Percentiles rank a stretch among this genome's conserved stretches.
Evolutionary conservation across 2,113 vertebrate species (phyloP).

Genomic region (Callionymus lyra): DNA sequence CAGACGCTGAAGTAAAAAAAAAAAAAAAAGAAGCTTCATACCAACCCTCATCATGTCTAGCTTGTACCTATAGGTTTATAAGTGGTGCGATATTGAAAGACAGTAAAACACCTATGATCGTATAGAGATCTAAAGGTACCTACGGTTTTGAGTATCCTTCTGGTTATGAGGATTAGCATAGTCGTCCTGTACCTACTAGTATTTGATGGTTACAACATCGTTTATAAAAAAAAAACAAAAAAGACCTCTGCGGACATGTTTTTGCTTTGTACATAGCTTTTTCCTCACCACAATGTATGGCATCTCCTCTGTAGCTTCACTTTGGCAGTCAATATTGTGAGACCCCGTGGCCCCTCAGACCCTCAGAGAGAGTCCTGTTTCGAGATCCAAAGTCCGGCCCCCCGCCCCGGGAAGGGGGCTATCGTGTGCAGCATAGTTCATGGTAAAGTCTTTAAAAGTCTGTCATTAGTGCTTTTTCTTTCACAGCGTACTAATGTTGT

Average conservation of each 20-base stretch:
- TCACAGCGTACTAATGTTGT: slow-evolving; percentile 52
- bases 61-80: slow-evolving; percentile 48
- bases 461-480: slow-evolving; percentile 46
- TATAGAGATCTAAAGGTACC: slow-evolving; percentile 61
- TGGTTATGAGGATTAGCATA: slow-evolving; percentile 61
- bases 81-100: slow-evolving; percentile 58
- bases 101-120: slow-evolving; percentile 59
- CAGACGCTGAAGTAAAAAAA: no score
- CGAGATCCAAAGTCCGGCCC: slow-evolving; percentile 30
- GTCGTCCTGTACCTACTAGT: slow-evolving; percentile 56
- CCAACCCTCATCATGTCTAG: slow-evolving; percentile 50
- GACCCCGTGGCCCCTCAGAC: slow-evolving; percentile 36
- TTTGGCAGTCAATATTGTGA: slow-evolving; percentile 60
- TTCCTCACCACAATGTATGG: slow-evolving; percentile 55
- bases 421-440: slow-evolving; percentile 61
- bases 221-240: slow-evolving; percentile 53
- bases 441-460: slow-evolving; percentile 54
- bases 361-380: slow-evolving; percentile 26
- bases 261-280: slow-evolving; percentile 60
- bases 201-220: slow-evolving; percentile 57
- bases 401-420: slow-evolving; percentile 30
- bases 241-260: slow-evolving; percentile 49
- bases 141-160: slow-evolving; percentile 58
- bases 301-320: slow-evolving; percentile 55
- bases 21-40: slow-evolving; percentile 26